These are phyloP conservation scores for Bombus breviceps DNA, from an alignment of 1,140 invertebrate genomes.

Conservation along the genomic window DNA sequence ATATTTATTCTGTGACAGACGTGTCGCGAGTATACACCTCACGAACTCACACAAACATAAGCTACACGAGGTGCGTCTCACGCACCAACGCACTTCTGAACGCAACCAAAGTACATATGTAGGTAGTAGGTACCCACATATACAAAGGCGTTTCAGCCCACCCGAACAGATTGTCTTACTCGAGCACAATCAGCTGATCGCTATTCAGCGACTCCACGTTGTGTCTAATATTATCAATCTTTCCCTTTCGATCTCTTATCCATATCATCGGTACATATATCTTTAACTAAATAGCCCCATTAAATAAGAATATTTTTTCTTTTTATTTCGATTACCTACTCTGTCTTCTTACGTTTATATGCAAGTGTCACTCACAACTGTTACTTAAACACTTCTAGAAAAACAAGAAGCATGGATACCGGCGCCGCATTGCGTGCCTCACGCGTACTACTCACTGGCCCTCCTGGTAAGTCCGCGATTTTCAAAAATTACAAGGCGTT, in stretches of 20 bases:
- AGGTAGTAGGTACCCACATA: constrained; percentile 16
- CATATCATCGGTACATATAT: background rate
- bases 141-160: constrained; percentile 24
- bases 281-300: background rate
- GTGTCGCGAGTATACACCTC: constrained; percentile 36
- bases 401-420: constrained; percentile 52
- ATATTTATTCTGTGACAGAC: constrained; percentile 53
- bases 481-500: constrained; percentile 5
- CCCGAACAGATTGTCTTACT: constrained; percentile 44
- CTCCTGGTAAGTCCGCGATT: constrained; percentile 61
- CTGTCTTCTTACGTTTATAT: background rate
- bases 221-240: background rate
- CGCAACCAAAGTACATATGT: background rate
- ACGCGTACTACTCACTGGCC: constrained; percentile 68
- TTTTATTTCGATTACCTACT: background rate
- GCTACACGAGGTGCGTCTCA: constrained; percentile 38
- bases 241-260: no score
- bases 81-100: constrained; percentile 28
- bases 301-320: background rate
- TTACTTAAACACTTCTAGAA: constrained; percentile 5
- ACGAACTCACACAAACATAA: constrained; percentile 16
- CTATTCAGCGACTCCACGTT: constrained; percentile 13
- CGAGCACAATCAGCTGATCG: constrained; percentile 64
- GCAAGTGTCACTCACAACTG: constrained; percentile 18
- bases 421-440: constrained; percentile 40